Conservation (phyloP, 2,888 invertebrate genomes). For the Toxonevra muliebris region DNA sequence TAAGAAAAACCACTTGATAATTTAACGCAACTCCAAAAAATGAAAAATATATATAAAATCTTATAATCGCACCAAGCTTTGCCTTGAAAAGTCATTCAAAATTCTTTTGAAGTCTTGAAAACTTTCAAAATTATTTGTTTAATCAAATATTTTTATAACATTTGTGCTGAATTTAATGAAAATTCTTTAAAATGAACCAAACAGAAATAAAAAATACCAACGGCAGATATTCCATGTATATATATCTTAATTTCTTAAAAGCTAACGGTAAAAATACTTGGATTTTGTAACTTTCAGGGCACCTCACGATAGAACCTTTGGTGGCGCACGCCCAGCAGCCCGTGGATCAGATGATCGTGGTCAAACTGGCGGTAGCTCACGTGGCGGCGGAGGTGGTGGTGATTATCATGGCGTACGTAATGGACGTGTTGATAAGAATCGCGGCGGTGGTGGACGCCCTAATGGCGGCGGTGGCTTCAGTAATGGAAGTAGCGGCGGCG, state of each 20-base stretch:
- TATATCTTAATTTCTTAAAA: too few species aligned
- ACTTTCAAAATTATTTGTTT: constrained; percentile 19
- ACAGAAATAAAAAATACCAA: neutral
- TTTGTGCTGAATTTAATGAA: neutral
- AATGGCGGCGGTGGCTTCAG: constrained; percentile 48
- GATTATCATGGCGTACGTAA: constrained; percentile 82
- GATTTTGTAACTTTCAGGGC: constrained; percentile 49
- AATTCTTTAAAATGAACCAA: constrained; percentile 9
- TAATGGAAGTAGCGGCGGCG: constrained; percentile 85
- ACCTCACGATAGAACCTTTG: constrained; percentile 62
- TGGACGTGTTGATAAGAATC: constrained; percentile 65
- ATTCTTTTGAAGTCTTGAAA: neutral
- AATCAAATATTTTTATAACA: neutral
- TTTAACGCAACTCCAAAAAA: too few species aligned
- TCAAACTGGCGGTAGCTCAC: constrained; percentile 87
- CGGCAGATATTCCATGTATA: too few species aligned
- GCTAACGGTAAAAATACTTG: too few species aligned
- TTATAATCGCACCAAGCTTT: too few species aligned
- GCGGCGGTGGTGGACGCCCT: constrained; percentile 47
- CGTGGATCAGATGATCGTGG: constrained; percentile 81
- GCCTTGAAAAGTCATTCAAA: neutral
- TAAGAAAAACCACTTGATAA: too few species aligned
- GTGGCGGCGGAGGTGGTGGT: constrained; percentile 95
- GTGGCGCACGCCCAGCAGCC: constrained; percentile 48
- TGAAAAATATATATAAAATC: too few species aligned